These are phyloP conservation scores for Thalassaphorura encarpata DNA, from an alignment of 1,140 invertebrate genomes.

Conservation along the genomic window DNA sequence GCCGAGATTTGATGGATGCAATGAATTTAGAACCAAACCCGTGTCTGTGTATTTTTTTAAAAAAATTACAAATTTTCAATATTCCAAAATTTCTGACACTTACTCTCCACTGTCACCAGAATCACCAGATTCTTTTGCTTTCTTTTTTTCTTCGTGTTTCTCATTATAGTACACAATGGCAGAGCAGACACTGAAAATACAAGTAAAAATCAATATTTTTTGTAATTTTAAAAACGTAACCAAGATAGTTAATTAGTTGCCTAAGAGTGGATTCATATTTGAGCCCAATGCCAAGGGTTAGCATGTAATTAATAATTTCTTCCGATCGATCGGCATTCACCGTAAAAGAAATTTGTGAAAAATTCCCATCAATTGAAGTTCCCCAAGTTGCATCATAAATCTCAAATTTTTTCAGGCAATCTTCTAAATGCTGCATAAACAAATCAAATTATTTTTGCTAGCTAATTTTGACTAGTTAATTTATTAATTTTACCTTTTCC, in stretches of 20 bases:
- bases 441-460: background rate
- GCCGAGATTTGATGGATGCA: constrained; percentile 60
- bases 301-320: constrained; percentile 19
- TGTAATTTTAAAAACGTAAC: background rate
- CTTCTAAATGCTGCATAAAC: constrained; percentile 13
- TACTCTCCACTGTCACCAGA: background rate
- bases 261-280: constrained; percentile 25
- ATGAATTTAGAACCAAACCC: constrained; percentile 56
- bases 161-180: constrained; percentile 9
- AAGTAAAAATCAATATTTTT: too few relatives aligned
- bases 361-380: constrained; percentile 11
- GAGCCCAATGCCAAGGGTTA: constrained; percentile 20
- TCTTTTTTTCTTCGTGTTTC: background rate
- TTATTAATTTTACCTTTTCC: constrained; percentile 9
- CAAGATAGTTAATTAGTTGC: background rate
- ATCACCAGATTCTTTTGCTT: background rate
- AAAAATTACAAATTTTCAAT: background rate
- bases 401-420: background rate
- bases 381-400: constrained; percentile 8
- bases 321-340: constrained; percentile 8
- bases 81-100: background rate
- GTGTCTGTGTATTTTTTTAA: constrained; percentile 27
- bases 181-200: constrained; percentile 6
- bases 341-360: constrained; percentile 16
- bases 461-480: background rate